phyloP scores from a whole-genome alignment of 2,113 vertebrate species.

The Diglossa brunneiventris region DNA sequence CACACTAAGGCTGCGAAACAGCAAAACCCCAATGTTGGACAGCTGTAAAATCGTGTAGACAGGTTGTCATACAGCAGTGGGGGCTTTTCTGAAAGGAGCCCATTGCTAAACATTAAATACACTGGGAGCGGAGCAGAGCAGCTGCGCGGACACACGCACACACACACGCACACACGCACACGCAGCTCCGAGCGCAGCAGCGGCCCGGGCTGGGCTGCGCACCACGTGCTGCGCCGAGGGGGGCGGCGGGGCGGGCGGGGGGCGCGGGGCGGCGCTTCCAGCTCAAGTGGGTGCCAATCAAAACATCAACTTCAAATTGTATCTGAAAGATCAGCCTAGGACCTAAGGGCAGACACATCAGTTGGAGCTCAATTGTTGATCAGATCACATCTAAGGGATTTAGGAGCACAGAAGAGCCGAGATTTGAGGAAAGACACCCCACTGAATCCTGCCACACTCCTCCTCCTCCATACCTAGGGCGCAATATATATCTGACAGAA shows the following conservation, averaged over 20 bases:
- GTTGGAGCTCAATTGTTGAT: slow-evolving; percentile 96
- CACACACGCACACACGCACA: background rate
- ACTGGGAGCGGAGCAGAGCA: slow-evolving; percentile 70
- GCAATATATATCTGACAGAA: slow-evolving; percentile 30
- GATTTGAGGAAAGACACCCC: slow-evolving; percentile 71
- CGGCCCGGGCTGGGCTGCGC: slow-evolving; percentile 56
- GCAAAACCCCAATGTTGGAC: slow-evolving; percentile 87
- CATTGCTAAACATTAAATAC: slow-evolving; percentile 89
- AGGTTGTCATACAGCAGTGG: slow-evolving; percentile 91
- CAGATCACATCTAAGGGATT: slow-evolving; percentile 96
- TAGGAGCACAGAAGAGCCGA: slow-evolving; percentile 79
- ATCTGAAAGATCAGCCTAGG: slow-evolving; percentile 95
- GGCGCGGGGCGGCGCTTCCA: background rate
- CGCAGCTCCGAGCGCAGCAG: background rate
- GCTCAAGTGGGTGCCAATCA: slow-evolving; percentile 95
- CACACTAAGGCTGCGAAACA: slow-evolving; percentile 78
- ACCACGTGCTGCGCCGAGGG: slow-evolving; percentile 65
- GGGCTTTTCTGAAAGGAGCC: slow-evolving; percentile 85
- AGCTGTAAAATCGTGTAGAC: slow-evolving; percentile 90
- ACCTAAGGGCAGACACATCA: slow-evolving; percentile 95
- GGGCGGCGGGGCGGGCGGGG: background rate
- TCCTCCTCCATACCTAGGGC: slow-evolving; percentile 17
- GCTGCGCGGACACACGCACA: slow-evolving; percentile 66
- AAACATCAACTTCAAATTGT: slow-evolving; percentile 99
- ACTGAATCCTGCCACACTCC: slow-evolving; percentile 39